Base-by-base conservation (phyloP, 2,797 vertebrate species). In the Ibycter americanus region DNA sequence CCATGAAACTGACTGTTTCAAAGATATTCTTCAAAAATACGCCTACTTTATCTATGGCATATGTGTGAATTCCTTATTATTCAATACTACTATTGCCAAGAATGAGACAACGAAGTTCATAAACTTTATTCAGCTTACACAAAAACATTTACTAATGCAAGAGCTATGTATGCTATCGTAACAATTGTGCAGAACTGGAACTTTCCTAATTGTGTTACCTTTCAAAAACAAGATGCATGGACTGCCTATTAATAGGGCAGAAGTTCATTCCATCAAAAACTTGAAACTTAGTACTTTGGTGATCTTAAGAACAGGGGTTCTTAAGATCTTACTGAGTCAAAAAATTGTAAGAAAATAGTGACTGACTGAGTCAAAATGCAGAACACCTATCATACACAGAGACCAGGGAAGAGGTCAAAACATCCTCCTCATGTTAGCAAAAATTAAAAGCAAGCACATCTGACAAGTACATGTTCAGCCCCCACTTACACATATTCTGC, bases 81-180 rank as follows among this genome's bases (percentile, higher is more conserved):
- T 77, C 76, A 73, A 23, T 73, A 36, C 13, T 72, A 46, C 36
- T 26, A 27, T 22, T 92, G 86, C 78, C 71, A 95, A 94, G 63
- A 92, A 96, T 59, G 81, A 93, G 73, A 76, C 32, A 84, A 67
- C 5, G 20, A 70, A 51, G 51, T 58, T 93, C 38, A 87, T 44
- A 87, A 65, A 34, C 77, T 86, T 49, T 71, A 62, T 49, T 58
- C 73, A 61, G 58, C 76, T 82, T 82, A 70, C 66, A 68, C 8
- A 56, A 52, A 73, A 85, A 27, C 61, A 58, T 38, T 72, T 19
- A 71, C 77, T 86, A 88, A 92, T 18, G 72, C 2, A 7, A 29
- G 7, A 86, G 36, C 65, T 83, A 81, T 15, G 65, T 15, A 34
- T 1, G 1, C 47, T 34, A 17, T 51, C 0, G 0, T n/a, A 63